Evolutionary conservation across 2,888 invertebrate species (phyloP), one percentile per base, ranked within the genome.

Genomic region (Chirona hameri): DNA sequence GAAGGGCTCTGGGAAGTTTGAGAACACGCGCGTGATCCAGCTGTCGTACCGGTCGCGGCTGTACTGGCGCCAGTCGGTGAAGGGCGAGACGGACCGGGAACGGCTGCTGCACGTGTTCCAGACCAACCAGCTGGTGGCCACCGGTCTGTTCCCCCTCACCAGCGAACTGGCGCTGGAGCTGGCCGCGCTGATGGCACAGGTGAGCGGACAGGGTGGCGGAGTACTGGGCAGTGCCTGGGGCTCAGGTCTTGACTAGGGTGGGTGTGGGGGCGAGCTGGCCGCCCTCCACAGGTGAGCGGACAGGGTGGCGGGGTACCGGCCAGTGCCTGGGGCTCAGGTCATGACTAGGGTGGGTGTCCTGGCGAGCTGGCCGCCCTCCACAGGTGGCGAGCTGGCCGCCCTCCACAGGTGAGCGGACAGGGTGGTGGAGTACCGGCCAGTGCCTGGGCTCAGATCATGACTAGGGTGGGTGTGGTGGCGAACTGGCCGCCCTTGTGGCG

Each of bases 1-100:
- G 88, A 95, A 96, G 86, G 96, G 97, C 0, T 93, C 95, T 0
- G 97, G 97, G n/a, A 97, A 97, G 89, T 96, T 97, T 88, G 97
- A 98, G 89, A 97, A 95, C 87, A 95, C 95, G 0, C 92, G 95
- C 86, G 97, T 97, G 24, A 95, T 98, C 85, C 81, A 82, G 79
- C 27, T 82, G 46, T 55, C 65, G 12, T 52, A 60, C 83, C 84
- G 84, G 81, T 84, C 83, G 27, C 83, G 85, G 14, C 90, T 98
- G 83, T 98, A 97, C 89, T 97, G 97, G 93, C 93, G 94, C 87
- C 94, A 93, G 87, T 93, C 94, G n/a, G 92, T 93, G 21, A 92
- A 95, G 86, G 92, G 94, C 84, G 98, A 98, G 89, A 98, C 97
- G 0, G 98, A 98, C 86, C 94, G 95, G 86, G 99, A 99, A 88